A percentile compares a stretch with the other conserved stretches of the same genome.
Evolutionary conservation across 2,888 invertebrate species (phyloP).

Genomic region (Phortica okadai): DNA sequence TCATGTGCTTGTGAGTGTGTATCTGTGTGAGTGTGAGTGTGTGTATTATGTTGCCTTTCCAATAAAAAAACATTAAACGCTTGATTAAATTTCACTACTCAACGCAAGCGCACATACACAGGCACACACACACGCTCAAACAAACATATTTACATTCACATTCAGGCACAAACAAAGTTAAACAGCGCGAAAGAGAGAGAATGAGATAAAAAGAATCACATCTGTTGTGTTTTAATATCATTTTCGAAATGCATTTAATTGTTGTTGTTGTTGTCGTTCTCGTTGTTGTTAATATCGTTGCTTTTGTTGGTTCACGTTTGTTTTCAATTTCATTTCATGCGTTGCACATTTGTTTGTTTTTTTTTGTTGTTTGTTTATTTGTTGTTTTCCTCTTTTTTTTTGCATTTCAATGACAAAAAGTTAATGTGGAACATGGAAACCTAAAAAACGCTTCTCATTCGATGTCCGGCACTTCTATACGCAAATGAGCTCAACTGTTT

Average conservation of each 20-base stretch:
- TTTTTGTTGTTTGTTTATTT: constrained; percentile 7
- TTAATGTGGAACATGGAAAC: constrained; percentile 54
- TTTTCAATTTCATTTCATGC: neutral
- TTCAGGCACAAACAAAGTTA: no score
- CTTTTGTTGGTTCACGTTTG: neutral
- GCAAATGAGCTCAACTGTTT: constrained; percentile 22
- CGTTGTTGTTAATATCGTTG: neutral
- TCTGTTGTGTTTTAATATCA: constrained; percentile 38
- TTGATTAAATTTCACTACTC: constrained; percentile 71
- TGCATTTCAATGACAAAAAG: constrained; percentile 56
- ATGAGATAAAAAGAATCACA: constrained; percentile 26
- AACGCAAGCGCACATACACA: no score
- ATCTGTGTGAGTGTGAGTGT: constrained; percentile 29
- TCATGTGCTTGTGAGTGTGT: neutral
- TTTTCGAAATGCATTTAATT: constrained; percentile 4
- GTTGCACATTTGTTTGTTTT: neutral
- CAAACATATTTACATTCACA: no score
- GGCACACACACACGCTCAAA: no score
- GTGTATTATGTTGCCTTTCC: constrained; percentile 67
- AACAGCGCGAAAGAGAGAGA: no score
- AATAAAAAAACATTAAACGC: constrained; percentile 69
- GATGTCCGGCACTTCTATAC: neutral
- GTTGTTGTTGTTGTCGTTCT: neutral
- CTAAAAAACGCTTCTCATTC: constrained; percentile 58
- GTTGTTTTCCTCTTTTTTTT: constrained; percentile 47